A percentile compares a stretch with the other conserved stretches of the same genome.
Conservation (phyloP, 2,888 invertebrate genomes). For the Phortica magna region DNA sequence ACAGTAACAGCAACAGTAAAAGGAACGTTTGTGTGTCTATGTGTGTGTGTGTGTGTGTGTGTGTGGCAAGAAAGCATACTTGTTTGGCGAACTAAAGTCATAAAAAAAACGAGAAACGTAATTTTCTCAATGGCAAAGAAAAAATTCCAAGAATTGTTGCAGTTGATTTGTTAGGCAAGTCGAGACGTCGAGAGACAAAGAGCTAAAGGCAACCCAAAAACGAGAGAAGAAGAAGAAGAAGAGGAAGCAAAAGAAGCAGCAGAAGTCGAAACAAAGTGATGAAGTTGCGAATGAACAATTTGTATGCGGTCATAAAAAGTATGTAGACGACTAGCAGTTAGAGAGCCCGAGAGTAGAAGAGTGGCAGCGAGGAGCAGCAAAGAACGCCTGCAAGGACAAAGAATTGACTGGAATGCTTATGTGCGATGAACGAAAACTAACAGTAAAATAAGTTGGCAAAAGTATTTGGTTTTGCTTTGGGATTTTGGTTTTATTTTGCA, state of each 20-base stretch:
- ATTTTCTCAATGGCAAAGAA: constrained; percentile 51
- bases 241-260: not conserved
- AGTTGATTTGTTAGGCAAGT: constrained; percentile 68
- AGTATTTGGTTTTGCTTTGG: too few relatives aligned
- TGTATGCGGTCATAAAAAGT: constrained; percentile 71
- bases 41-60: not conserved
- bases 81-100: constrained; percentile 24
- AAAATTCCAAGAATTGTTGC: constrained; percentile 74
- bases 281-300: constrained; percentile 67
- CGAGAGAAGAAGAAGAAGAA: not conserved
- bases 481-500: too few relatives aligned
- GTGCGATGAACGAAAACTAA: constrained; percentile 26
- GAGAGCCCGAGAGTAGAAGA: constrained; percentile 36
- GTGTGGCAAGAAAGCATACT: constrained; percentile 24
- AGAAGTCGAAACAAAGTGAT: constrained; percentile 48
- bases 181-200: not conserved
- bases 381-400: constrained; percentile 12
- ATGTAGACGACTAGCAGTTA: constrained; percentile 63
- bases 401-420: too few relatives aligned
- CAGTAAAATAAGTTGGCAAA: constrained; percentile 1
- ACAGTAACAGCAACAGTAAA: constrained; percentile 36
- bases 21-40: not conserved
- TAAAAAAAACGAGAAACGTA: constrained; percentile 33
- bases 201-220: not conserved
- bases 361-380: not conserved